phyloP scores from a whole-genome alignment of 2,113 vertebrate species.

The Catharus bicknelli region DNA sequence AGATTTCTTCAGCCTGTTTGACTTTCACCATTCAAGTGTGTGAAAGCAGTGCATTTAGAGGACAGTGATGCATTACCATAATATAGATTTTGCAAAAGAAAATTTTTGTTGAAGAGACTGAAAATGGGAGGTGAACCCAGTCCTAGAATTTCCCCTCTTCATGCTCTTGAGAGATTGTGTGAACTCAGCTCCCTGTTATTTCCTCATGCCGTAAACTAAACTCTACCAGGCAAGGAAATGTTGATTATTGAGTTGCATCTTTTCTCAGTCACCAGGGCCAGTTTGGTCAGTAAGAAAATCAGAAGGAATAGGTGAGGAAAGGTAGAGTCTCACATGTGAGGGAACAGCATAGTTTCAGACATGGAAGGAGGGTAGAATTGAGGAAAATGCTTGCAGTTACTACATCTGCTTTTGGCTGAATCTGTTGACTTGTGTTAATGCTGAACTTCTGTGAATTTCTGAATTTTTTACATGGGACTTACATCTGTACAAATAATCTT shows the following conservation, averaged over 20 bases:
- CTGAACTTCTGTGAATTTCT: background rate
- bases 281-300: background rate
- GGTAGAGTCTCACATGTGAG: background rate
- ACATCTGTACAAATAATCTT: constrained; percentile 33
- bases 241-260: background rate
- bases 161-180: background rate
- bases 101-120: background rate
- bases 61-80: background rate
- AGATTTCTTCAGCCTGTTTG: background rate
- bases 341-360: background rate
- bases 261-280: background rate
- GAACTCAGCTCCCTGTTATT: background rate
- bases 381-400: background rate
- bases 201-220: background rate
- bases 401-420: background rate
- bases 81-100: background rate
- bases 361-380: background rate
- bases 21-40: background rate
- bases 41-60: background rate
- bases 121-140: background rate
- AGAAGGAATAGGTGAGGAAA: background rate
- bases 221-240: background rate
- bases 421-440: background rate
- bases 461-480: background rate
- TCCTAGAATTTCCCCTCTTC: background rate